A percentile compares a stretch with the other conserved stretches of the same genome.
phyloP scores from a whole-genome alignment of 2,113 vertebrate genomes.

The Xiphophorus hellerii region DNA sequence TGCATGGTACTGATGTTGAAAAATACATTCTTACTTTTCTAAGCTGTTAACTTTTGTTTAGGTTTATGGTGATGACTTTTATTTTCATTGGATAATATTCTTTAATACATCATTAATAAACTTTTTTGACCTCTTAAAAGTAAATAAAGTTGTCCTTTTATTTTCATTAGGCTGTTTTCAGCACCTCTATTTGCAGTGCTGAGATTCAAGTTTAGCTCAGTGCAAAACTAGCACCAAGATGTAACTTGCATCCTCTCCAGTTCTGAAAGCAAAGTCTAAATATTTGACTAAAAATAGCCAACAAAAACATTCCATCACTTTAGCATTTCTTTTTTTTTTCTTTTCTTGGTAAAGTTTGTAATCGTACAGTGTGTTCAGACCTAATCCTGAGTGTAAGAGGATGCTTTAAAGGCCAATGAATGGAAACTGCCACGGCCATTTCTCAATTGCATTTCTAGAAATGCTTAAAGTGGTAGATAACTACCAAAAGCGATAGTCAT shows the following conservation, averaged over 20 bases:
- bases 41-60: neutral
- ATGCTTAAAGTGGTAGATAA: too few relatives aligned
- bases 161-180: neutral
- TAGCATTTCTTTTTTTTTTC: too few relatives aligned
- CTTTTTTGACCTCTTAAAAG: neutral
- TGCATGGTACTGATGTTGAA: neutral
- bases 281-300: neutral
- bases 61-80: neutral
- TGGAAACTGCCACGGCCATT: too few relatives aligned
- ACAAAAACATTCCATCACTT: neutral
- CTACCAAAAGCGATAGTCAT: too few relatives aligned
- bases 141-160: neutral
- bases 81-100: neutral
- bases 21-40: neutral
- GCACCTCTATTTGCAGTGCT: neutral
- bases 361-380: neutral
- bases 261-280: neutral
- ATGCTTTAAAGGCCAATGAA: too few relatives aligned
- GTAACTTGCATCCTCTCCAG: neutral
- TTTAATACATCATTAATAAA: neutral
- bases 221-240: neutral
- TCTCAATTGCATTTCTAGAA: too few relatives aligned
- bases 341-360: neutral
- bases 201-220: neutral
- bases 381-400: neutral